Base-by-base conservation (phyloP, 2,888 invertebrate species). In the Synanthedon tipuliformis region DNA sequence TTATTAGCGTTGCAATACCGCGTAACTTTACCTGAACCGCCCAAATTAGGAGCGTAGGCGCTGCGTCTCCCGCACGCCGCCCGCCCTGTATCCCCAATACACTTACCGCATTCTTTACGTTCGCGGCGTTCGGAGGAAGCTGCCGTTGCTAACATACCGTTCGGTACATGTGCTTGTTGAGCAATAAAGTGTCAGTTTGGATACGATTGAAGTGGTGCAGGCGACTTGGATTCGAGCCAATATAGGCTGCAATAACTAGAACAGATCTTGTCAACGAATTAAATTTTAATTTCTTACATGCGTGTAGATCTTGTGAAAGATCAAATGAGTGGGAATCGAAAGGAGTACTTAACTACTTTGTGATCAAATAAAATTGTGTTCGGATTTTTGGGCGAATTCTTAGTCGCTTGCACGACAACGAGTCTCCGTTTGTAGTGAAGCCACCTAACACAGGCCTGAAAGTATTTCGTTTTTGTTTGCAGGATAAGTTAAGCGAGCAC, bases 401-500 rank as follows among this genome's bases (percentile, higher is more conserved):
- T 64, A 74, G 71, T 71, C 72, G 69, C 62, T 68, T 69, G 56
- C 61, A 54, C 55, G 48, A 51, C 18, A 4, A 16, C 13, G 41
- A 51, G 27, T 40, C 41, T 16, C 40, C 13, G 8, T 23, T 40
- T 13, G 3, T 2, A 45, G 45, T 13, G 45, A 45, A 45, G 7
- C 15, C 13, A 45, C 13, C n/a, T 34, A 53, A 40, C 45, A 15
- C 45, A 45, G 8, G 27, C 27, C 45, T 45, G 45, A 45, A 45
- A 45, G n/a, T 45, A 13, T 45, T 13, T 5, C n/a, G 15, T 45
- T 45, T 45, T 45, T 34, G 34, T 34, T 87, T 85, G 64, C 87
- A 87, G 87, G 87, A 87, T 87, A 82, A 87, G 84, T 87, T 87
- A 89, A 86, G 85, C 88, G 83, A 88, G 88, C 90, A 93, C 91